A percentile compares a stretch with the other conserved stretches of the same genome.
Evolutionary conservation across 2,888 invertebrate species (phyloP).

Genomic region (Cyclophora punctaria): DNA sequence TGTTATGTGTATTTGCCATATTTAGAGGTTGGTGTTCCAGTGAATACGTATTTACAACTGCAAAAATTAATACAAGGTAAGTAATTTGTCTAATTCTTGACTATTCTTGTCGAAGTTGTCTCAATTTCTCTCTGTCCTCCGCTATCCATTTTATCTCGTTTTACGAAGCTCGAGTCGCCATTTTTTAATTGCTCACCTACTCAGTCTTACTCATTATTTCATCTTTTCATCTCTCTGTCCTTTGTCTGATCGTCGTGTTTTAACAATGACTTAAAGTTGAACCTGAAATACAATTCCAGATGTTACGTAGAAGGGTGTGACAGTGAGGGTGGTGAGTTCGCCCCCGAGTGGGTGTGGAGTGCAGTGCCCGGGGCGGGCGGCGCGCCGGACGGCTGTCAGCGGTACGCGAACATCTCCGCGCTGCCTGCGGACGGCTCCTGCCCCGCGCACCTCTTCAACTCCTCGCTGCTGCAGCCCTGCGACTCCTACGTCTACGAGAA

Average conservation of each 20-base stretch:
- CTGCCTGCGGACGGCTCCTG: slow-evolving; percentile 12
- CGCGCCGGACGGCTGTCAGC: slow-evolving; percentile 43
- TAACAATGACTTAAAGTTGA: no score
- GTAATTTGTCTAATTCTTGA: no score
- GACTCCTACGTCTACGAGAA: slow-evolving; percentile 30
- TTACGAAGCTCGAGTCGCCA: no score
- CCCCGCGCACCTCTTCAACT: slow-evolving; percentile 24
- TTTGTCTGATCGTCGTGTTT: no score
- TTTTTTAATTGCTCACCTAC: no score
- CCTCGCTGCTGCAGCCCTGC: slow-evolving; percentile 15
- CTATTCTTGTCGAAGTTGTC: no score
- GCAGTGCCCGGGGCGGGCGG: background rate
- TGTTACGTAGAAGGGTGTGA: slow-evolving; percentile 55
- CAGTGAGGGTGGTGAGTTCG: slow-evolving; percentile 21
- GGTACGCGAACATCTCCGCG: slow-evolving; percentile 26
- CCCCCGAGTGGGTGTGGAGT: slow-evolving; percentile 42
- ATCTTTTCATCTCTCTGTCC: no score
- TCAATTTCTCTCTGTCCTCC: no score
- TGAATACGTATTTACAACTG: slow-evolving; percentile 55
- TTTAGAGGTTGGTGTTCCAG: slow-evolving; percentile 12
- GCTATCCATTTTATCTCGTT: no score
- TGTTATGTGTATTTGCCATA: no score
- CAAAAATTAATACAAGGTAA: slow-evolving; percentile 51
- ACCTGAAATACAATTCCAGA: no score
- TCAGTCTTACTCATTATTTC: no score